Evolutionary conservation across 2,888 invertebrate species (phyloP).

Genomic region (Eueremaeus valkanovi): DNA sequence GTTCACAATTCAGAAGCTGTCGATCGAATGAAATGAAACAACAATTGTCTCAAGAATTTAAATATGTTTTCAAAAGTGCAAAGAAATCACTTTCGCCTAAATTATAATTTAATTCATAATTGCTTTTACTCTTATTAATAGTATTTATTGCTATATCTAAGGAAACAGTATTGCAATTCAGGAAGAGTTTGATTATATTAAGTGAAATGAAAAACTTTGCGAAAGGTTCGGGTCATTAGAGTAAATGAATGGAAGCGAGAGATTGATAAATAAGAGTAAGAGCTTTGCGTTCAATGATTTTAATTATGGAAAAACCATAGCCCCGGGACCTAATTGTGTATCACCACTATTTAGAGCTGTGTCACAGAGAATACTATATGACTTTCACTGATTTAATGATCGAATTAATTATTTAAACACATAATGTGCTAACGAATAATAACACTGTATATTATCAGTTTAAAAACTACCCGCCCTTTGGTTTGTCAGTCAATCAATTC

Average conservation of each 20-base stretch:
- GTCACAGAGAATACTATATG: background rate
- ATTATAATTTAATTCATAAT: background rate
- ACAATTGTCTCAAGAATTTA: background rate
- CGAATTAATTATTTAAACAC: background rate
- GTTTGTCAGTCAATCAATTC: no score
- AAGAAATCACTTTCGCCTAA: no score
- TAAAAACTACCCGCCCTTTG: background rate
- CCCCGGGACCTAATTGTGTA: background rate
- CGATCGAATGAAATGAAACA: background rate
- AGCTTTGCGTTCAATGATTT: background rate
- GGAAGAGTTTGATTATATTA: constrained; percentile 1
- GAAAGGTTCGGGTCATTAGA: constrained; percentile 24
- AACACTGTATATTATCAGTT: background rate
- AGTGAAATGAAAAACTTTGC: background rate
- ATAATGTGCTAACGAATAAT: background rate
- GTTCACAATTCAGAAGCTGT: no score
- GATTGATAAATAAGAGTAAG: background rate
- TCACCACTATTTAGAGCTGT: background rate
- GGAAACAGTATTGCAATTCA: background rate
- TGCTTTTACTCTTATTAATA: background rate
- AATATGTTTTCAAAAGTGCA: background rate
- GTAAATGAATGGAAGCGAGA: background rate
- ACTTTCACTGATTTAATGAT: background rate
- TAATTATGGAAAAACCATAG: background rate
- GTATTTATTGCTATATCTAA: background rate